phyloP scores from a whole-genome alignment of 2,888 invertebrate species.

The Drosophila demipolita region DNA sequence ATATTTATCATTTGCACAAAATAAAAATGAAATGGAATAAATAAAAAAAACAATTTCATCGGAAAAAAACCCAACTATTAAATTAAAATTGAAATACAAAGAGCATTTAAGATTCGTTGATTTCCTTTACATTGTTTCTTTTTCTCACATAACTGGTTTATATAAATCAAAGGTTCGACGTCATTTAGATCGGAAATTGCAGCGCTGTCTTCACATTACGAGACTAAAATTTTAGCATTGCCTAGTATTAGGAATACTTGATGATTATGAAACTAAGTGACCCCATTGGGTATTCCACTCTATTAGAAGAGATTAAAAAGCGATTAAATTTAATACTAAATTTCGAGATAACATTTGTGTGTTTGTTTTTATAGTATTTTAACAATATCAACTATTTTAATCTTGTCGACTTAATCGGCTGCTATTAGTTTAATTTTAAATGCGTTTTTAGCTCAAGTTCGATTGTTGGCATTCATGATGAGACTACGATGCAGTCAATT shows the following conservation, averaged over 20 bases:
- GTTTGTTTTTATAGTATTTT: neutral
- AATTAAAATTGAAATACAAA: slow-evolving; percentile 32
- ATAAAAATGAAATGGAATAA: neutral
- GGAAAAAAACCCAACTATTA: neutral
- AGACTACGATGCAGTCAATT: neutral
- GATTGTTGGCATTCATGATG: neutral
- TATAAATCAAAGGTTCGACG: slow-evolving; percentile 40
- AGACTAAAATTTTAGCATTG: slow-evolving; percentile 21
- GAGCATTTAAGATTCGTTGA: slow-evolving; percentile 50
- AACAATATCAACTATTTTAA: neutral
- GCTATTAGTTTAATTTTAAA: neutral
- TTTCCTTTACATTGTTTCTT: neutral
- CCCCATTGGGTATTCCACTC: slow-evolving; percentile 7
- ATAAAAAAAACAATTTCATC: neutral
- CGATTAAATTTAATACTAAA: slow-evolving; percentile 7
- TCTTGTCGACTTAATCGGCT: neutral
- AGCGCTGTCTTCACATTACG: slow-evolving; percentile 2
- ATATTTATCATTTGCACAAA: neutral
- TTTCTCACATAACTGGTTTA: slow-evolving; percentile 33
- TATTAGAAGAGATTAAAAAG: slow-evolving; percentile 15
- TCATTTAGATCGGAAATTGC: slow-evolving; percentile 52
- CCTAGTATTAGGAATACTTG: neutral
- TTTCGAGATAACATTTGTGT: neutral
- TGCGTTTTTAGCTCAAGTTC: slow-evolving; percentile 4
- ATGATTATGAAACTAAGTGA: slow-evolving; percentile 44